A percentile compares a stretch with the other conserved stretches of the same genome.
Evolutionary conservation across 2,888 invertebrate genomes (phyloP).

Genomic region (Trilocha varians): DNA sequence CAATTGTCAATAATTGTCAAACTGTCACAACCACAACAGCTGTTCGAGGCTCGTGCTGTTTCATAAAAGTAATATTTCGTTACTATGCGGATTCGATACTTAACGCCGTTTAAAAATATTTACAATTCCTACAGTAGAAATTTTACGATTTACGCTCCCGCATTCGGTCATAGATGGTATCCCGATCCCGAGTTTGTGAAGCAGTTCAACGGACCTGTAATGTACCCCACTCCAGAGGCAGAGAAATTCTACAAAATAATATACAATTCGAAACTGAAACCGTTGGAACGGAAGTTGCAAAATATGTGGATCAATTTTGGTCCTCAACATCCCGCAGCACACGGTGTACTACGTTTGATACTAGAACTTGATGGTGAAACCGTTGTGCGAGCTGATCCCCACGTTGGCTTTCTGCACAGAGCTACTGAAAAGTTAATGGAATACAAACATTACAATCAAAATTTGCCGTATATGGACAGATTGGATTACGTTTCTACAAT

Average conservation of each 20-base stretch:
- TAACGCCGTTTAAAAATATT: not conserved
- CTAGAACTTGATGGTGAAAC: slow-evolving; percentile 88
- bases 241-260: slow-evolving; percentile 47
- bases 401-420: slow-evolving; percentile 89
- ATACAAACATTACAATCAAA: slow-evolving; percentile 89
- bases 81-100: not conserved
- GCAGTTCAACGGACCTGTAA: slow-evolving; percentile 68
- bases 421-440: slow-evolving; percentile 94
- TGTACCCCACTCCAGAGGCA: slow-evolving; percentile 68
- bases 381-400: slow-evolving; percentile 85
- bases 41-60: too few relatives aligned
- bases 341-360: slow-evolving; percentile 88
- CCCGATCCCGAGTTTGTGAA: slow-evolving; percentile 76
- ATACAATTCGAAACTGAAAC: slow-evolving; percentile 38
- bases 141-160: slow-evolving; percentile 24
- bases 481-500: slow-evolving; percentile 90
- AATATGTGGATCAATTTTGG: slow-evolving; percentile 88
- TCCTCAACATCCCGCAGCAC: slow-evolving; percentile 93
- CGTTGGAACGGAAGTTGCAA: slow-evolving; percentile 74
- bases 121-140: slow-evolving; percentile 9
- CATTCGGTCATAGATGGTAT: slow-evolving; percentile 66
- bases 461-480: slow-evolving; percentile 89
- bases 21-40: not conserved
- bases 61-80: not conserved
- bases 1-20: not conserved